Percentiles rank a stretch among this genome's conserved stretches.
phyloP scores from a whole-genome alignment of 1,140 invertebrate genomes.

The Sipha flava region DNA sequence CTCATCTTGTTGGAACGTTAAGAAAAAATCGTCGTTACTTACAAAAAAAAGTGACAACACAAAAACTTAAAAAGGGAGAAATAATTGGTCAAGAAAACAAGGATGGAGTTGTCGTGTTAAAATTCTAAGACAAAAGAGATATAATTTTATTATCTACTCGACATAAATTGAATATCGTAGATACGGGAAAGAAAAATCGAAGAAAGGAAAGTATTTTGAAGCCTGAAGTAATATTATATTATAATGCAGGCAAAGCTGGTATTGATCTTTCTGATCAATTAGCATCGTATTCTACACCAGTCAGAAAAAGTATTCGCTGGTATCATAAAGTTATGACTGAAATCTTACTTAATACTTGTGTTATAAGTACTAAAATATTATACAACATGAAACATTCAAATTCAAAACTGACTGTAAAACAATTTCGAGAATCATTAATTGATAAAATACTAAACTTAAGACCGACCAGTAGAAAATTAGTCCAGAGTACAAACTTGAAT shows the following conservation, averaged over 20 bases:
- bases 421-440: not conserved
- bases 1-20: constrained; percentile 36
- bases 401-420: not conserved
- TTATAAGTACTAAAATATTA: not conserved
- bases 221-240: not conserved
- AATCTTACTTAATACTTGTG: not conserved
- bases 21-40: constrained; percentile 36
- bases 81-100: constrained; percentile 27
- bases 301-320: not conserved
- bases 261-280: constrained; percentile 23
- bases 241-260: constrained; percentile 12
- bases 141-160: constrained; percentile 38
- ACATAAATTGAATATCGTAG: constrained; percentile 26
- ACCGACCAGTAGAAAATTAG: not conserved
- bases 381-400: not conserved
- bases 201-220: constrained; percentile 17
- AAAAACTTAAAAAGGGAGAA: not conserved
- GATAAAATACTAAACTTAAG: not conserved
- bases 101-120: constrained; percentile 35
- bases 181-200: constrained; percentile 25
- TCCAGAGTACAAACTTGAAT: not conserved
- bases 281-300: not conserved
- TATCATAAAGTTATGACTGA: not conserved
- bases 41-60: not conserved
- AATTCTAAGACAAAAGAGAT: constrained; percentile 39